Evolutionary conservation across 2,797 vertebrate species (phyloP).

Genomic region (Nannoperca australis): DNA sequence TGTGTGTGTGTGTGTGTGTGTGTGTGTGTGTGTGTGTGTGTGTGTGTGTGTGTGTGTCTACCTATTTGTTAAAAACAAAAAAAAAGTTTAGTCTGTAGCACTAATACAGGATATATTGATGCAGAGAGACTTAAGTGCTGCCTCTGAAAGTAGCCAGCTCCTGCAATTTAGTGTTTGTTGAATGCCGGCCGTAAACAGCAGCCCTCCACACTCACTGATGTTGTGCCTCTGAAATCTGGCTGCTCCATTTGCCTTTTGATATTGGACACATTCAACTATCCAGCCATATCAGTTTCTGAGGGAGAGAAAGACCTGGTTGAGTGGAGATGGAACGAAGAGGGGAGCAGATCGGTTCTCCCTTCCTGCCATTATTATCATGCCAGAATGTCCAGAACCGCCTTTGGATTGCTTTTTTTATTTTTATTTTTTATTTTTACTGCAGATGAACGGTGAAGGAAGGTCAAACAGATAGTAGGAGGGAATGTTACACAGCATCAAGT

Average conservation of each 20-base stretch:
- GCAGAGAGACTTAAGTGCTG: not conserved
- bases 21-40: too few relatives aligned
- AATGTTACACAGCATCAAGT: not conserved
- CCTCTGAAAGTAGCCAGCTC: not conserved
- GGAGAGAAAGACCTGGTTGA: not conserved
- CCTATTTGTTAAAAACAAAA: not conserved
- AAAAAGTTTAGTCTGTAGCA: not conserved
- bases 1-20: too few relatives aligned
- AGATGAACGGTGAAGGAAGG: constrained; percentile 24
- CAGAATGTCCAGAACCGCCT: constrained; percentile 7
- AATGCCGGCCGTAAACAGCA: not conserved
- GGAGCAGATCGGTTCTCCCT: constrained; percentile 4
- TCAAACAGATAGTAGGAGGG: constrained; percentile 6
- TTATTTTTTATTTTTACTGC: constrained; percentile 1
- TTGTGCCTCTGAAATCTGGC: not conserved
- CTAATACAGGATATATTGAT: not conserved
- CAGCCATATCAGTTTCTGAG: constrained; percentile 5
- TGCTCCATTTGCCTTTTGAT: constrained; percentile 18
- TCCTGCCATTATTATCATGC: constrained; percentile 4
- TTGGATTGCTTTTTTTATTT: constrained; percentile 9
- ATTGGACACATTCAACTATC: constrained; percentile 20
- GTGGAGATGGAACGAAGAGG: constrained; percentile 16
- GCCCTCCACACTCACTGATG: not conserved
- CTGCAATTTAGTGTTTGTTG: not conserved
- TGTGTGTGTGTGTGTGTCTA: not conserved